These are phyloP conservation scores for Sturnira hondurensis DNA, from an alignment of 2,113 vertebrate genomes.

Conservation along the genomic window DNA sequence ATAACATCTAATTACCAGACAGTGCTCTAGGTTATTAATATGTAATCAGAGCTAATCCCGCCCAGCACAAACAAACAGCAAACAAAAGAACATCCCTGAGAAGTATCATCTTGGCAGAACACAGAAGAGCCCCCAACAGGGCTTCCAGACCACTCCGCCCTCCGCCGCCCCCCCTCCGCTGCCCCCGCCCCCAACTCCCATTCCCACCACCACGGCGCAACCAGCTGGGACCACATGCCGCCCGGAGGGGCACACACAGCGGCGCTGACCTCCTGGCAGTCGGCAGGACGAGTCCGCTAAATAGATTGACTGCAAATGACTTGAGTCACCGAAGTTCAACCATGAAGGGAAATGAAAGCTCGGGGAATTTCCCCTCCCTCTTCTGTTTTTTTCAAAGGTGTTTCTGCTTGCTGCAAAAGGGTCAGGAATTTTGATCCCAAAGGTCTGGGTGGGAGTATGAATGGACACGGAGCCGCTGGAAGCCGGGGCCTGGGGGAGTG, in stretches of 20 bases:
- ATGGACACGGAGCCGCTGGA: not conserved
- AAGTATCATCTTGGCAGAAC: not conserved
- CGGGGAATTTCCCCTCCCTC: not conserved
- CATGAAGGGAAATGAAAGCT: constrained; percentile 58
- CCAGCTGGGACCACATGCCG: constrained; percentile 62
- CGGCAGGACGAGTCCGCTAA: not conserved
- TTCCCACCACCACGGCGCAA: not conserved
- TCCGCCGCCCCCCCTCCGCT: no score
- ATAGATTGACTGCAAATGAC: constrained; percentile 45
- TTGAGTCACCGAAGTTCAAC: constrained; percentile 51
- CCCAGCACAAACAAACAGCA: constrained; percentile 43
- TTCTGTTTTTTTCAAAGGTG: not conserved
- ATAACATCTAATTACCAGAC: constrained; percentile 67
- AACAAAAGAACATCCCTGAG: constrained; percentile 18
- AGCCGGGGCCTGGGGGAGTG: not conserved
- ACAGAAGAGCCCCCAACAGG: not conserved
- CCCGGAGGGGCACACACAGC: constrained; percentile 4
- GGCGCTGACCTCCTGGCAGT: not conserved
- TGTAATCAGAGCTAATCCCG: constrained; percentile 70
- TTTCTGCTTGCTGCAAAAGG: constrained; percentile 22
- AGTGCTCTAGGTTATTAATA: constrained; percentile 63
- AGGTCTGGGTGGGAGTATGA: not conserved
- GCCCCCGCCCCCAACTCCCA: not conserved
- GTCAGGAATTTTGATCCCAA: constrained; percentile 59
- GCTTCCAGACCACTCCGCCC: not conserved